Evolutionary conservation across 1,140 invertebrate genomes (phyloP).

Genomic region (Bactericera cockerelli): DNA sequence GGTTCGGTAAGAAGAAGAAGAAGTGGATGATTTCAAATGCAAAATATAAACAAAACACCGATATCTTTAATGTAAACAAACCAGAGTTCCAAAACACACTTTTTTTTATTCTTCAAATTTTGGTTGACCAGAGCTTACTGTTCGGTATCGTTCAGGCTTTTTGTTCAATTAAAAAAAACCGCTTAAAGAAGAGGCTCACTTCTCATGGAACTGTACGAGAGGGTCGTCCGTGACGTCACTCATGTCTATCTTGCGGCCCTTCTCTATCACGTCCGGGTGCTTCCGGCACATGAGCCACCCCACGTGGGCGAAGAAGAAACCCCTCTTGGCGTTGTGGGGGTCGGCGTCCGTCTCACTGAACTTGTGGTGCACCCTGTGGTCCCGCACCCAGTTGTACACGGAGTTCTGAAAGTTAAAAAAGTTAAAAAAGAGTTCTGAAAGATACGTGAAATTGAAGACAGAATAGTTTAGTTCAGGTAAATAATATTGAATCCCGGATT

Average conservation of each 20-base stretch:
- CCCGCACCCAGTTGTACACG: conserved; percentile 36
- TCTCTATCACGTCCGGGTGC: conserved; percentile 41
- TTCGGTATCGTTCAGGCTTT: too few species aligned
- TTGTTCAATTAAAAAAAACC: not conserved
- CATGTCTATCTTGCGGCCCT: conserved; percentile 51
- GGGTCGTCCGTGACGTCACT: conserved; percentile 52
- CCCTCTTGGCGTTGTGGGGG: conserved; percentile 52
- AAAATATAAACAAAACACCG: too few species aligned
- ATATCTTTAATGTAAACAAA: too few species aligned
- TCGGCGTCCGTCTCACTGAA: conserved; percentile 54
- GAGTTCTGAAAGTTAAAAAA: conserved; percentile 40
- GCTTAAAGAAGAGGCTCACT: conserved; percentile 27
- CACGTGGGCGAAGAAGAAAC: conserved; percentile 47
- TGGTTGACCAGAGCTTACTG: too few species aligned
- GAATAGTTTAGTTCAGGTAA: too few species aligned
- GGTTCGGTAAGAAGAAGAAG: too few species aligned
- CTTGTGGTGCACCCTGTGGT: conserved; percentile 34
- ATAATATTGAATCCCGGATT: too few species aligned
- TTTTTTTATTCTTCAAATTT: too few species aligned
- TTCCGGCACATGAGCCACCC: conserved; percentile 44
- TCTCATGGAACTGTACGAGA: conserved; percentile 51
- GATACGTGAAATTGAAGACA: too few species aligned
- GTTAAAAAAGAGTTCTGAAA: too few species aligned
- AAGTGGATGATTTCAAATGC: too few species aligned
- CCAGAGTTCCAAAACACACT: too few species aligned